phyloP scores from a whole-genome alignment of 1,140 invertebrate species.

The Dendrolimus punctatus region DNA sequence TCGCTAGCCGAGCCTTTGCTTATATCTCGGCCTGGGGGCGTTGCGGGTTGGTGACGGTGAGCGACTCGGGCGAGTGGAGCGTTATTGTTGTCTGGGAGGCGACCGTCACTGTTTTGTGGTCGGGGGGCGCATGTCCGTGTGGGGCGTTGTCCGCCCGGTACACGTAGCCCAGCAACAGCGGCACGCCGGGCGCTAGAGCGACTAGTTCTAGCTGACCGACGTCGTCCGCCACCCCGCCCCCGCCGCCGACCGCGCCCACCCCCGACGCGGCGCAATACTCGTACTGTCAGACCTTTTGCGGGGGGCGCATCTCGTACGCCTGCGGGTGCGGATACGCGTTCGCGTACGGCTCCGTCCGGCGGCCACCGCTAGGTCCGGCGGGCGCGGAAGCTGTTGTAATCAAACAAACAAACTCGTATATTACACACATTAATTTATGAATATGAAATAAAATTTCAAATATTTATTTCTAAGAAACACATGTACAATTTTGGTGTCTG shows the following conservation, averaged over 20 bases:
- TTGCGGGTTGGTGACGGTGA: conserved; percentile 32
- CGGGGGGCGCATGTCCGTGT: conserved; percentile 8
- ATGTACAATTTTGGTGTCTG: no score
- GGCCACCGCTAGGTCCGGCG: conserved; percentile 32
- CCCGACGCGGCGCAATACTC: conserved; percentile 15
- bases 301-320: conserved; percentile 60
- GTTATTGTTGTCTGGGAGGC: conserved; percentile 61
- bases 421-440: no score
- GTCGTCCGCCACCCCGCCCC: conserved; percentile 8
- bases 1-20: not conserved
- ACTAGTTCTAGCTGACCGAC: conserved; percentile 26
- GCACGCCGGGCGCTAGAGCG: conserved; percentile 38
- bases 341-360: conserved; percentile 59
- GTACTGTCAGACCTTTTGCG: conserved; percentile 66
- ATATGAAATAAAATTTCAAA: no score
- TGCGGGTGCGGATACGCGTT: conserved; percentile 64
- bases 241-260: not conserved
- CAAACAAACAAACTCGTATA: no score
- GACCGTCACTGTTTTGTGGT: conserved; percentile 32
- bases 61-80: conserved; percentile 51
- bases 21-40: conserved; percentile 17
- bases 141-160: conserved; percentile 26
- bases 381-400: conserved; percentile 36
- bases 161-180: conserved; percentile 48
- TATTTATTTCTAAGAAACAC: no score